Base-by-base conservation (phyloP, 2,797 vertebrate species). In the Notolabrus celidotus region DNA sequence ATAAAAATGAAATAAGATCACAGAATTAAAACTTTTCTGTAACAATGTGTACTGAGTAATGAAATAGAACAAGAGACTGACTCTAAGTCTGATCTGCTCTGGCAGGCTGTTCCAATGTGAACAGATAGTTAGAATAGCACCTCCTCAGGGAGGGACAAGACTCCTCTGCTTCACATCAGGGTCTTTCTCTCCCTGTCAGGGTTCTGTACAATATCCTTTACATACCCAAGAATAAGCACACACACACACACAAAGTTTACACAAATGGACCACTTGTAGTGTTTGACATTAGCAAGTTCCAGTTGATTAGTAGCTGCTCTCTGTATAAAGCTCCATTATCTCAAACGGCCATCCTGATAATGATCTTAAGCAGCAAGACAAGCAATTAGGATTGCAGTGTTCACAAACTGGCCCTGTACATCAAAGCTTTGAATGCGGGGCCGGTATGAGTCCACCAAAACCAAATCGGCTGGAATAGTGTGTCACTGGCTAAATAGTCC, bases 281-380 rank as follows among this genome's bases (percentile, higher is more conserved):
- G 50, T 85, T 66, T 84, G 85, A 81, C 85, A 82, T 79, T 46
- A 80, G 73, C 82, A 79, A 65, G 75, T 80, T 81, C 71, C 69
- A 65, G 75, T 60, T 82, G 84, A 88, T 85, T 82, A 81, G 73
- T 39, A 51, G 77, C 52, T 53, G 57, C 79, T 82, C 71, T 59
- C 78, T 57, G 62, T 70, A 67, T 80, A 80, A 83, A 88, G 77
- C 77, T 77, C 73, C 72, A 74, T 89, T 88, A 88, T 90, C 88
- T 85, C 77, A 68, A 82, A 84, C 60, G 41, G 68, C 75, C 80
- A 76, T 82, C 71, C 74, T 42, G 87, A 90, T 91, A 89, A 89
- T 66, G 78, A 92, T 91, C 89, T 88, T 90, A 88, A 90, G 82
- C 87, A 80, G 77, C 75, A 72, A 80, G 88, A 92, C 84, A 75